Conservation (phyloP, 2,797 vertebrate genomes). For the Trachops cirrhosus region DNA sequence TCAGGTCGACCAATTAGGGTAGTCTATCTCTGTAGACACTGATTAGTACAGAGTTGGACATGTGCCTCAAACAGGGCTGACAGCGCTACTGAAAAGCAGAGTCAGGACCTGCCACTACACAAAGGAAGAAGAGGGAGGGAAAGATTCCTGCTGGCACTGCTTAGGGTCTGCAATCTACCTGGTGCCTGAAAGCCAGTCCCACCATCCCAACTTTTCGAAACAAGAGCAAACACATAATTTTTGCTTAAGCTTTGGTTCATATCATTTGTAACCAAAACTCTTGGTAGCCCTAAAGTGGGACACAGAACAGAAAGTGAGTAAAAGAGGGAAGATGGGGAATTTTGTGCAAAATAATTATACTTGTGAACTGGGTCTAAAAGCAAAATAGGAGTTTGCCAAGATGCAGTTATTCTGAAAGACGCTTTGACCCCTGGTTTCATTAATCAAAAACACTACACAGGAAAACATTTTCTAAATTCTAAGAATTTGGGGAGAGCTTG, state of each 20-base stretch:
- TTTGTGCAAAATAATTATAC: neutral
- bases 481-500: neutral
- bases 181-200: neutral
- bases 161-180: neutral
- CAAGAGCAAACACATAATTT: neutral
- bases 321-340: neutral
- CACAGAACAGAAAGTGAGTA: neutral
- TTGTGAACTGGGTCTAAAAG: neutral
- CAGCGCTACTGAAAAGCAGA: neutral
- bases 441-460: conserved; percentile 18
- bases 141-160: neutral
- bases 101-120: neutral
- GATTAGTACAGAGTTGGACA: neutral
- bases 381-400: neutral
- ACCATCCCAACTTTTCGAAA: neutral
- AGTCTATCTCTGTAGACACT: neutral
- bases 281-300: neutral
- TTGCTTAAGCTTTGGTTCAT: neutral
- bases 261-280: neutral
- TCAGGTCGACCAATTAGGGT: neutral
- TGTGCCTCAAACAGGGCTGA: neutral
- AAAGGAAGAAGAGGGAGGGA: neutral
- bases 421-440: neutral
- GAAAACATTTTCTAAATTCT: conserved; percentile 23
- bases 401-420: conserved; percentile 24